A percentile compares a stretch with the other conserved stretches of the same genome.
These are phyloP conservation scores for Leucoraja ocellata DNA, from an alignment of 2,797 vertebrate species.

Conservation along the genomic window DNA sequence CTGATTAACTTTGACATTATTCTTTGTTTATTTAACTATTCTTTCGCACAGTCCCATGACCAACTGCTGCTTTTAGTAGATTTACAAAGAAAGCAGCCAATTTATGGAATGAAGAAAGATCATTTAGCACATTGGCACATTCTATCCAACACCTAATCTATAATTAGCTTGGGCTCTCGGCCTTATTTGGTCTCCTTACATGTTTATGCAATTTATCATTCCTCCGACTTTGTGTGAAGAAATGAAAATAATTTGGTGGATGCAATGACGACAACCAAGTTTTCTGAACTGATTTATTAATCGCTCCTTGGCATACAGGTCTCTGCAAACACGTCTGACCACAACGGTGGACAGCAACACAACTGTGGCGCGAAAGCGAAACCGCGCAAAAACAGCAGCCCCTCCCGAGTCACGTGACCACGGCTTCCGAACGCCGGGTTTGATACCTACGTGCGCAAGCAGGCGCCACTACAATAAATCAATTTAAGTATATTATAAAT, in stretches of 20 bases:
- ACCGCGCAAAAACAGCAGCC: no score
- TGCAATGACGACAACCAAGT: no score
- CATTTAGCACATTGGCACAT: neutral
- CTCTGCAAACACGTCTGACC: no score
- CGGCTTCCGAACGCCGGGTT: no score
- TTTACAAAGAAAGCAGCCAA: neutral
- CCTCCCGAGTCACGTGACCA: no score
- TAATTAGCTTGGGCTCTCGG: neutral
- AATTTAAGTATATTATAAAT: no score
- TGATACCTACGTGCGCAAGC: no score
- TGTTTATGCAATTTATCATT: neutral
- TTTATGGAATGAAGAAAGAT: neutral
- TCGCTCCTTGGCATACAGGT: no score
- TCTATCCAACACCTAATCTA: neutral
- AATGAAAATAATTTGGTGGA: neutral
- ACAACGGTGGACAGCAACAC: no score
- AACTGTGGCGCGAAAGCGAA: no score
- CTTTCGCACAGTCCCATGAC: neutral
- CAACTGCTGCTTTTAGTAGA: neutral
- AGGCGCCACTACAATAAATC: no score
- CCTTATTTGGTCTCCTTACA: neutral
- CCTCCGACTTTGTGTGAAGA: neutral
- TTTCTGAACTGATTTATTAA: no score
- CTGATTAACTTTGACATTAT: neutral
- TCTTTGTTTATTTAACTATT: neutral